Percentiles rank a stretch among this genome's conserved stretches.
phyloP scores from a whole-genome alignment of 1,140 invertebrate species.

The Tenebrio molitor region DNA sequence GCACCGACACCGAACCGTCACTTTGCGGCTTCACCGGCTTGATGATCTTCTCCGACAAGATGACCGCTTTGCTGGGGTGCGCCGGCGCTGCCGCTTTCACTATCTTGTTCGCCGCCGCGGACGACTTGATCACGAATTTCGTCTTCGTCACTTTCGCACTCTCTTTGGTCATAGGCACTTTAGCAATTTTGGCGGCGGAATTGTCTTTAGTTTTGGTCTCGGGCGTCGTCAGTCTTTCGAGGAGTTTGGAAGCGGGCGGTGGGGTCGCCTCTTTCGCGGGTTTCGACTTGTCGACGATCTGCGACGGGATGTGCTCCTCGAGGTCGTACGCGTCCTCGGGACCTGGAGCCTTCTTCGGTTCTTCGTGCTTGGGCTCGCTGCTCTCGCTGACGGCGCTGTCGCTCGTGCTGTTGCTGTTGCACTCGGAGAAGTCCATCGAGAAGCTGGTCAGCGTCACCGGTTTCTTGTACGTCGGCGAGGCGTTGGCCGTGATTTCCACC shows the following conservation, averaged over 20 bases:
- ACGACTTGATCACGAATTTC: conserved; percentile 20
- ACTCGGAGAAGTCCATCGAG: conserved; percentile 61
- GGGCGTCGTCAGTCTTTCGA: conserved; percentile 53
- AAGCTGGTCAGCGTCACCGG: conserved; percentile 58
- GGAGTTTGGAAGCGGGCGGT: conserved; percentile 50
- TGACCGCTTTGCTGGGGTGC: conserved; percentile 59
- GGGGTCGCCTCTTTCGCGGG: conserved; percentile 1
- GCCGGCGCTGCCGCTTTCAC: conserved; percentile 13
- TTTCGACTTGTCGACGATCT: conserved; percentile 56
- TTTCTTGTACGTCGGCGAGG: conserved; percentile 53
- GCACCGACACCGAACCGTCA: conserved; percentile 51
- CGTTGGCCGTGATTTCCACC: conserved; percentile 63
- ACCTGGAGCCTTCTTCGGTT: neutral
- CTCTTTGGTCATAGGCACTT: conserved; percentile 55
- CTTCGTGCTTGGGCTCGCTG: conserved; percentile 47
- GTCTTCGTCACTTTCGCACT: conserved; percentile 34
- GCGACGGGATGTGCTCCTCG: conserved; percentile 59
- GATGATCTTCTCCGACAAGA: conserved; percentile 65
- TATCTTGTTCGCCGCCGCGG: too few species aligned
- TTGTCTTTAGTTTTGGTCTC: conserved; percentile 40
- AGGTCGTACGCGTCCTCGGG: conserved; percentile 54
- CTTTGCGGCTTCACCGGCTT: conserved; percentile 51
- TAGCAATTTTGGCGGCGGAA: conserved; percentile 50
- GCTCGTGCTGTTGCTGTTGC: conserved; percentile 34
- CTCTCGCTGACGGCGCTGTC: conserved; percentile 52